Evolutionary conservation across 2,113 vertebrate genomes (phyloP).

Genomic region (Eolophus roseicapilla): DNA sequence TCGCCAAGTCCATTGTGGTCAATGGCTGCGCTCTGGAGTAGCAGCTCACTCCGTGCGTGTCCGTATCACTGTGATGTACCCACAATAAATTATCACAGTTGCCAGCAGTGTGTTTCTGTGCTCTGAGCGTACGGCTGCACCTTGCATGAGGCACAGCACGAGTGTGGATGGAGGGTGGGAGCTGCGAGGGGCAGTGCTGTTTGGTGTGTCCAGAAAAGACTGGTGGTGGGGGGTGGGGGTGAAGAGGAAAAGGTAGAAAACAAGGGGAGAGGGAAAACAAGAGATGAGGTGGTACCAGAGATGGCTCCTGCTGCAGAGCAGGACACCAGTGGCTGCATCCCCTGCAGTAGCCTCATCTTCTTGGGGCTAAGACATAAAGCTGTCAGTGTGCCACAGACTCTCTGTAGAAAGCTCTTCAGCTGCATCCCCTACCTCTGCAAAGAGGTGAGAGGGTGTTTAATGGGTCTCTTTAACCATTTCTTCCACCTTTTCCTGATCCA

Average conservation of each 20-base stretch:
- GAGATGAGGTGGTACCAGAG: background rate
- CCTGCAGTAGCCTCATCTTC: background rate
- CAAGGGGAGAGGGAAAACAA: background rate
- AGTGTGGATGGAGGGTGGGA: background rate
- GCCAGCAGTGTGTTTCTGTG: background rate
- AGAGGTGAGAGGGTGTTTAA: background rate
- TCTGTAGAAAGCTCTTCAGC: background rate
- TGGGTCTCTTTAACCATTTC: background rate
- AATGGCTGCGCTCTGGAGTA: rapidly evolving
- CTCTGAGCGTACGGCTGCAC: background rate
- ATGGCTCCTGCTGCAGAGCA: background rate
- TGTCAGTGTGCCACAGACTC: rapidly evolving
- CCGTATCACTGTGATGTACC: background rate
- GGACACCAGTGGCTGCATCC: rapidly evolving
- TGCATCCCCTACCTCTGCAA: background rate
- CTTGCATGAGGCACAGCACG: rapidly evolving
- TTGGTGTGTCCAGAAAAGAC: background rate
- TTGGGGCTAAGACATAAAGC: background rate
- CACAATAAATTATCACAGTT: background rate
- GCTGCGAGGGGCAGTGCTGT: background rate
- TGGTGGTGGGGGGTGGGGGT: background rate
- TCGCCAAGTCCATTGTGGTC: rapidly evolving
- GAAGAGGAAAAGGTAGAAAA: background rate
- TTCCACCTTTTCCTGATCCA: background rate
- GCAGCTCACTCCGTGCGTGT: background rate